These are phyloP conservation scores for Hydrocynus forskahlii DNA, from an alignment of 2,797 vertebrate species.

Conservation along the genomic window DNA sequence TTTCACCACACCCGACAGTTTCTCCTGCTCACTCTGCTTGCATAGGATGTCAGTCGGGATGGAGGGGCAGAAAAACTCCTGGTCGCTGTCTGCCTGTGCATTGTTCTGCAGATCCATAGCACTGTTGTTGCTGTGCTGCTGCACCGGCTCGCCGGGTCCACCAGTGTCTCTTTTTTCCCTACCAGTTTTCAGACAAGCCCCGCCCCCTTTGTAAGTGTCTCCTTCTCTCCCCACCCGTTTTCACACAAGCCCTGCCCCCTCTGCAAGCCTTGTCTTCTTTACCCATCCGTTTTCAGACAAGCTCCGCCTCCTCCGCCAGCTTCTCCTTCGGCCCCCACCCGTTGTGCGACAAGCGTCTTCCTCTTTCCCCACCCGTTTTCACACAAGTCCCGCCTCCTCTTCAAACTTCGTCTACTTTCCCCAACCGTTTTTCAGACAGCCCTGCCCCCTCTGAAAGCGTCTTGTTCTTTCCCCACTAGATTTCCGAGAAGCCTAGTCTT, in stretches of 20 bases:
- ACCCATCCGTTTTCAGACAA: too few relatives aligned
- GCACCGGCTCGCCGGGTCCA: constrained; percentile 50
- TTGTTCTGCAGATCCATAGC: constrained; percentile 76
- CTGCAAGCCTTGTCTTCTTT: too few relatives aligned
- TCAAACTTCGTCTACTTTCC: too few relatives aligned
- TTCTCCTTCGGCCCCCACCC: too few relatives aligned
- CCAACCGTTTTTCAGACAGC: too few relatives aligned
- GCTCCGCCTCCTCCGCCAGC: too few relatives aligned
- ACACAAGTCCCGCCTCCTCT: too few relatives aligned
- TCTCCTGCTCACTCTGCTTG: constrained; percentile 88
- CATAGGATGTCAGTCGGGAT: constrained; percentile 62
- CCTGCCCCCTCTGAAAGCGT: too few relatives aligned
- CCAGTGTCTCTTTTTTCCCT: constrained; percentile 16
- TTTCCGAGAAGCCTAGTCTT: background rate
- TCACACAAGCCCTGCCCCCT: too few relatives aligned
- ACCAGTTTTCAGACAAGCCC: background rate
- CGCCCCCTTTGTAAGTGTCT: background rate
- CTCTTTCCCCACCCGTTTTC: background rate
- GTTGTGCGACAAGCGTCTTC: too few relatives aligned
- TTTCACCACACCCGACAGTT: constrained; percentile 93
- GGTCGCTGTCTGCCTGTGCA: constrained; percentile 65
- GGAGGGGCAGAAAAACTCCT: constrained; percentile 55
- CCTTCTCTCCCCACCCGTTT: background rate
- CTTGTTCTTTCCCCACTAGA: background rate
- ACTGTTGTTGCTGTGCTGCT: constrained; percentile 56